Conservation (phyloP, 2,113 vertebrate genomes). For the Arothron firmamentum region DNA sequence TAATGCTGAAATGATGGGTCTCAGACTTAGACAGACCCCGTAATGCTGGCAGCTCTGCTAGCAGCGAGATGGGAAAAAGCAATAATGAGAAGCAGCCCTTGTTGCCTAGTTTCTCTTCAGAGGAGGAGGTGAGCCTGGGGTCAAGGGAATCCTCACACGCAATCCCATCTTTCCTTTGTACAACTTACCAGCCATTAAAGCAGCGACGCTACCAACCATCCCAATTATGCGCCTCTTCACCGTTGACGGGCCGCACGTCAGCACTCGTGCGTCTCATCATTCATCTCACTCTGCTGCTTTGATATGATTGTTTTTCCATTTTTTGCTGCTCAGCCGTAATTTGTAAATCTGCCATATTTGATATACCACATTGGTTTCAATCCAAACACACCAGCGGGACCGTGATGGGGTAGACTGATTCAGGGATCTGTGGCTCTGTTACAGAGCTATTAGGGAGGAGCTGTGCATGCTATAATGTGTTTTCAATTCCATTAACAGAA, state of each 20-base stretch:
- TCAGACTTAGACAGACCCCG: conserved; percentile 6
- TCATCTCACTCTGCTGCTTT: background rate
- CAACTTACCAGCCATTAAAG: conserved; percentile 32
- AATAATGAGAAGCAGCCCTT: conserved; percentile 28
- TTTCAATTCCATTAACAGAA: conserved; percentile 3
- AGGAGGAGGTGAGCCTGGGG: conserved; percentile 45
- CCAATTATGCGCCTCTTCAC: conserved; percentile 29
- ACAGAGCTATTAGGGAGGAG: conserved; percentile 5
- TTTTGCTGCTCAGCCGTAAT: conserved; percentile 23
- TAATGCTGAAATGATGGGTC: background rate
- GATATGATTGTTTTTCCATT: conserved; percentile 29
- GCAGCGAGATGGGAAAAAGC: conserved; percentile 5
- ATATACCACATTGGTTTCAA: conserved; percentile 26
- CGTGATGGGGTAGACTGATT: background rate
- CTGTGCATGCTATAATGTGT: conserved; percentile 6
- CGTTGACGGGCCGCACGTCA: conserved; percentile 9
- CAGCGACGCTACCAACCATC: conserved; percentile 18
- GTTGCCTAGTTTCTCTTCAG: conserved; percentile 11
- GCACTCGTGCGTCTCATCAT: conserved; percentile 25
- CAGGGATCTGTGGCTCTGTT: background rate
- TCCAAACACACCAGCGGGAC: conserved; percentile 31
- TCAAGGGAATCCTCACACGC: conserved; percentile 50
- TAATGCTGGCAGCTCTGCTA: conserved; percentile 22
- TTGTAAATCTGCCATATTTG: conserved; percentile 38
- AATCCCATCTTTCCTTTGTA: conserved; percentile 19